Conservation (phyloP, 1,140 invertebrate genomes). For the Lepidostoma basale region DNA sequence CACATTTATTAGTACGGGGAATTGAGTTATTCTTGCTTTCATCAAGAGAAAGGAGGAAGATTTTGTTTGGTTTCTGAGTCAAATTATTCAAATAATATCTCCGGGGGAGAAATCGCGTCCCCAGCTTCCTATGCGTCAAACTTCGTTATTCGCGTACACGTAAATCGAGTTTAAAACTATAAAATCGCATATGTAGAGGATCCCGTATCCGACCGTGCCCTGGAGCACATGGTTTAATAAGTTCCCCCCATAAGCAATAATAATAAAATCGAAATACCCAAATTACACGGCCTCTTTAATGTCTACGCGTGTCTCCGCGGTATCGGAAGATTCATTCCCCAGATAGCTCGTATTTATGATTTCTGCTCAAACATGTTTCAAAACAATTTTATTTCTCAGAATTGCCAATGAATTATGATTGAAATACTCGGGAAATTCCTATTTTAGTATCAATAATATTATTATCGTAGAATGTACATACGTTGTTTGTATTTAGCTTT, state of each 20-base stretch:
- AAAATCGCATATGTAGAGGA: constrained; percentile 25
- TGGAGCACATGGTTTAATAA: constrained; percentile 31
- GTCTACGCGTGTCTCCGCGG: background rate
- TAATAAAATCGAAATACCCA: constrained; percentile 18
- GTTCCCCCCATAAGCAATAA: constrained; percentile 26
- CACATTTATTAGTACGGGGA: background rate
- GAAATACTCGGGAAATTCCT: too few species aligned
- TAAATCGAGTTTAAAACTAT: constrained; percentile 27
- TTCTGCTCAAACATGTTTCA: background rate
- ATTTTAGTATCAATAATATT: too few species aligned
- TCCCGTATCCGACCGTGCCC: background rate
- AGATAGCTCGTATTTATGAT: background rate
- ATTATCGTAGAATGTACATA: too few species aligned
- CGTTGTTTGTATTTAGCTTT: too few species aligned
- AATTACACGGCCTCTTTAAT: constrained; percentile 24
- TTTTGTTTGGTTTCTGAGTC: background rate
- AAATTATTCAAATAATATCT: background rate
- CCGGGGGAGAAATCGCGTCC: background rate
- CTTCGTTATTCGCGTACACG: background rate
- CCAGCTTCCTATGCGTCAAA: background rate
- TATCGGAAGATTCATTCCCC: constrained; percentile 2
- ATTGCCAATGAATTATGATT: too few species aligned
- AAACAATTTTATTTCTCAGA: too few species aligned
- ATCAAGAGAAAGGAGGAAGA: too few species aligned
- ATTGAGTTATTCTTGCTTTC: constrained; percentile 7